Conservation (phyloP, 1,140 invertebrate genomes). For the Cataglyphis hispanica region DNA sequence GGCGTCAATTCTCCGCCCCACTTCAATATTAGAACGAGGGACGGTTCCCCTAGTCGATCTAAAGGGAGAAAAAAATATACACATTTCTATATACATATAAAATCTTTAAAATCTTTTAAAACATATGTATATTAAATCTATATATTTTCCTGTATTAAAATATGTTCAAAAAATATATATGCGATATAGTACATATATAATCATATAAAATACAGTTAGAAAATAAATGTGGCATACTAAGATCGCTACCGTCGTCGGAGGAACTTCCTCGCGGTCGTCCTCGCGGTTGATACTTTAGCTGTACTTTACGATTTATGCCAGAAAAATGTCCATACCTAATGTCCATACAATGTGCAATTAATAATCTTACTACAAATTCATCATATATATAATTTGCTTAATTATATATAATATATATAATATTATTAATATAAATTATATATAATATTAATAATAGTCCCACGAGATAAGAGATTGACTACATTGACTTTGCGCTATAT, state of each 20-base stretch:
- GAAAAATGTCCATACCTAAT: constrained; percentile 99
- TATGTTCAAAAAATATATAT: neutral
- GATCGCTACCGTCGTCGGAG: constrained; percentile 95
- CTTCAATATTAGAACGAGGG: constrained; percentile 97
- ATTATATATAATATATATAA: neutral
- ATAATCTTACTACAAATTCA: constrained; percentile 56
- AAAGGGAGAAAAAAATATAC: constrained; percentile 76
- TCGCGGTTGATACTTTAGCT: constrained; percentile 99
- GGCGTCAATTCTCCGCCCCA: constrained; percentile 99
- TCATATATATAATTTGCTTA: neutral
- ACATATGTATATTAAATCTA: neutral
- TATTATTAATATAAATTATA: constrained; percentile 31
- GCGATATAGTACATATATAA: neutral
- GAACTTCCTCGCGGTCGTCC: constrained; percentile 96
- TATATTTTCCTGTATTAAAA: neutral
- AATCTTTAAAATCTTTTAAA: neutral
- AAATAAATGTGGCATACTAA: constrained; percentile 36
- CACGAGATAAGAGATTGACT: neutral
- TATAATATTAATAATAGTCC: constrained; percentile 31
- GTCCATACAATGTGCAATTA: neutral
- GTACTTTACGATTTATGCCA: constrained; percentile 99
- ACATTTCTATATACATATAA: neutral
- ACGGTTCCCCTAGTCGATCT: constrained; percentile 94
- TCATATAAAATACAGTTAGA: constrained; percentile 15
- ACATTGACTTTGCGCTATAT: neutral